Base-by-base conservation (phyloP, 2,113 vertebrate genomes). In the Sminthopsis crassicaudata region DNA sequence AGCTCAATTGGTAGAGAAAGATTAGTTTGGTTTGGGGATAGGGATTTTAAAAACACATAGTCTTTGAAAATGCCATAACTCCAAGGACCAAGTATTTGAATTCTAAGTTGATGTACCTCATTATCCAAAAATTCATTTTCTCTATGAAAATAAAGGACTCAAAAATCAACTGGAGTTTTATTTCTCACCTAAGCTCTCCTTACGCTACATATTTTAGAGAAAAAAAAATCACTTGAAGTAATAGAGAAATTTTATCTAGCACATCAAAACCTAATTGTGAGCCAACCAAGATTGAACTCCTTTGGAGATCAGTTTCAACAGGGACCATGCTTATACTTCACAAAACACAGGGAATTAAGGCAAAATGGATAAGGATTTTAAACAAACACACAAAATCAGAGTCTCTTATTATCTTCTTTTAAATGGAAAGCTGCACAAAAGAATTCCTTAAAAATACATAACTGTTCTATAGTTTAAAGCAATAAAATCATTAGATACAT, bases 341-440 rank as follows among this genome's bases (percentile, higher is more conserved):
- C 84, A 97, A 89, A 12, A 22, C 42, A 55, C 91, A 93, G 46
- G 25, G 92, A 91, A 92, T 94, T 92, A 92, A 95, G 92, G 76
- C 76, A 23, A 96, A 96, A 95, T 55, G 8, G 6, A 93, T 95
- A 46, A 50, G 54, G 90, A 6, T 27, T 92, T 84, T 57, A 96
- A 55, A 25, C 23, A 76, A 96, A 93, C 50, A 97, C 94, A 12
- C 14, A 48, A 48, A 95, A 25, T 95, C 30, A 54, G 54, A 95
- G 67, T 53, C 84, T 97, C 90, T 95, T 12, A 95, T 96, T 96
- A 90, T 54, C 93, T 93, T 50, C 51, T 96, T 96, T 23, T 94
- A 95, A 94, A 11, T 90, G 24, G 95, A 52, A 94, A 95, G 0
- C 0, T 23, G 89, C 97, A 97, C 0, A 96, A 92, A n/a, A 57